Evolutionary conservation across 2,113 vertebrate genomes (phyloP), one percentile per base, ranked within the genome.

Genomic region (Aegithalos caudatus): DNA sequence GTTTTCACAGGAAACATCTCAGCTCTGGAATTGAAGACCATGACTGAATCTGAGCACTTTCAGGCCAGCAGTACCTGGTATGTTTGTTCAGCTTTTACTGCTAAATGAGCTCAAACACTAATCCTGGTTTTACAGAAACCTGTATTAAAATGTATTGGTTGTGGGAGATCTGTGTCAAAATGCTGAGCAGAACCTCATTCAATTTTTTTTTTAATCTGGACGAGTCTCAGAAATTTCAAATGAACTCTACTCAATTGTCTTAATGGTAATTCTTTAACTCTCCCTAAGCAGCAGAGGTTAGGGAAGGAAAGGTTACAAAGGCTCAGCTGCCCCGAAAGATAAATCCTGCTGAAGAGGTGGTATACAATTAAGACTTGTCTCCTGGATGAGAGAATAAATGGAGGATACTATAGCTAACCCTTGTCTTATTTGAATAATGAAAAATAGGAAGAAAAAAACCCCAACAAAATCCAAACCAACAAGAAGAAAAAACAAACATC

Each of bases 381-480:
- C 11, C 38, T 86, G 31, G 7, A n/a, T 37, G 35, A 11, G 20
- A 67, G 25, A 42, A 50, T 64, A 80, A 53, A 86, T 77, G 6
- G 58, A 50, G 14, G 21, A 8, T 50, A 37, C 62, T 58, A 35
- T 21, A 84, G 44, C 9, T 78, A 62, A 25, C 9, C 9, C 40
- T 72, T 64, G 6, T 74, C 20, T 71, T 8, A 10, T 88, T 62
- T 54, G 25, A 85, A 48, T 44, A 45, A 62, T 23, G 9, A 50
- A 50, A 53, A 40, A 3, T 3, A 5, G 4, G 3, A 10, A 4
- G 23, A 20, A 7, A 4, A 6, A 13, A 38, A 6, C 24, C 7
- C 27, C 3, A n/a, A n/a, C 3, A n/a, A n/a, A 37, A 7, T 1
- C 2, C 45, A 56, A 45, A 54, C 15, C 12, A 31, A 23, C 7